Conservation (phyloP, 2,888 invertebrate species). For the Pogonocherus hispidulus region DNA sequence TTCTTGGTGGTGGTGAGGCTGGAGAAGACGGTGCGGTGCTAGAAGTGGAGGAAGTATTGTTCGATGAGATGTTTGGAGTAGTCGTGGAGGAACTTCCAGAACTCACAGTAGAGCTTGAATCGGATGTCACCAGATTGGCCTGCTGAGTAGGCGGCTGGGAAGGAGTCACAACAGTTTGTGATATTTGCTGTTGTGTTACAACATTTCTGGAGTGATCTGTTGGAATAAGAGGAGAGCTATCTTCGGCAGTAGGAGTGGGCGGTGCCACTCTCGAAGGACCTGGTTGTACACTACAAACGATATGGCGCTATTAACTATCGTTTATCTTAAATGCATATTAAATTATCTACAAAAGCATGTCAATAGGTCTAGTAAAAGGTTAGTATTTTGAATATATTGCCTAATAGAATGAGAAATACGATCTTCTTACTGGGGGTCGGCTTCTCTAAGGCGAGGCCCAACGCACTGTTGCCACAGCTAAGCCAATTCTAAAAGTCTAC, state of each 20-base stretch:
- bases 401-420: too few relatives aligned
- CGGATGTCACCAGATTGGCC: conserved; percentile 66
- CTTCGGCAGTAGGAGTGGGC: conserved; percentile 79
- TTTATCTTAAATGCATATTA: too few relatives aligned
- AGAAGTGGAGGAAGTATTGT: conserved; percentile 73
- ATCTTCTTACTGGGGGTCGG: too few relatives aligned
- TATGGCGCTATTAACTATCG: too few relatives aligned
- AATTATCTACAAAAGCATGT: too few relatives aligned
- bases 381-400: too few relatives aligned
- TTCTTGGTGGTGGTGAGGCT: conserved; percentile 72
- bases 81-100: conserved; percentile 80
- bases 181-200: conserved; percentile 49
- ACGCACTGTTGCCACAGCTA: too few relatives aligned
- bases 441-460: too few relatives aligned
- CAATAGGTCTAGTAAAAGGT: too few relatives aligned
- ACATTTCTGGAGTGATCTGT: conserved; percentile 71
- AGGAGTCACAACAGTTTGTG: conserved; percentile 9
- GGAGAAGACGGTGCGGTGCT: conserved; percentile 83
- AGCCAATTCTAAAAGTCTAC: too few relatives aligned
- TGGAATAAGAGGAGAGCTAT: conserved; percentile 74
- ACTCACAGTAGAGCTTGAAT: conserved; percentile 80
- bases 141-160: conserved; percentile 35
- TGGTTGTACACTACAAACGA: conserved; percentile 70
- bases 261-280: conserved; percentile 79
- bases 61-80: conserved; percentile 79